Evolutionary conservation across 2,888 invertebrate genomes (phyloP).

Genomic region (Dendrolimus pini): DNA sequence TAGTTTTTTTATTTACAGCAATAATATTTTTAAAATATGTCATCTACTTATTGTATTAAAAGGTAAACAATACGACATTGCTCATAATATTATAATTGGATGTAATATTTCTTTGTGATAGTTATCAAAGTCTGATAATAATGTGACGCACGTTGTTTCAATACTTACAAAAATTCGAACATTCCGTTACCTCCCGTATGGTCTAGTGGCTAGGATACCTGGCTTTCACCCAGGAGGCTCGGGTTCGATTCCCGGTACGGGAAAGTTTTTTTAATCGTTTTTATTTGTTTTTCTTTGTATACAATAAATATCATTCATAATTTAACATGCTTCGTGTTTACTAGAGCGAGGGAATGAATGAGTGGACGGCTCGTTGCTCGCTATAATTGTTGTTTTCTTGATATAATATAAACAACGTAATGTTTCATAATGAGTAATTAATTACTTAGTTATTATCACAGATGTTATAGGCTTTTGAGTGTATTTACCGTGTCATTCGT

Average conservation of each 20-base stretch:
- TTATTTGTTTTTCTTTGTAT: not conserved
- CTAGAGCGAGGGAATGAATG: not conserved
- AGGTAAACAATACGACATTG: too few relatives aligned
- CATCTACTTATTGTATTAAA: too few relatives aligned
- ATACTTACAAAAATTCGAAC: conserved; percentile 4
- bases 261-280: conserved; percentile 36
- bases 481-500: not conserved
- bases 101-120: too few relatives aligned
- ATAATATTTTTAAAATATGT: too few relatives aligned
- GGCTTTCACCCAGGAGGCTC: conserved; percentile 85
- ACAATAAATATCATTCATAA: not conserved
- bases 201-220: conserved; percentile 84
- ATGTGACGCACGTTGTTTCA: conserved; percentile 4
- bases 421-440: not conserved
- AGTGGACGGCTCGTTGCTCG: not conserved
- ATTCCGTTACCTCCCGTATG: conserved; percentile 63
- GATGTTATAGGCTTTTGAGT: not conserved
- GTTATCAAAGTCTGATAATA: not conserved
- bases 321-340: not conserved
- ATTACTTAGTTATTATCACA: not conserved
- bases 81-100: too few relatives aligned
- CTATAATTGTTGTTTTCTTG: not conserved
- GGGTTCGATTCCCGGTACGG: conserved; percentile 85
- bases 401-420: not conserved
- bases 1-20: too few relatives aligned